Percentiles rank a stretch among this genome's conserved stretches.
These are phyloP conservation scores for Chaetorhynchus papuensis DNA, from an alignment of 2,113 vertebrate species.

Conservation along the genomic window DNA sequence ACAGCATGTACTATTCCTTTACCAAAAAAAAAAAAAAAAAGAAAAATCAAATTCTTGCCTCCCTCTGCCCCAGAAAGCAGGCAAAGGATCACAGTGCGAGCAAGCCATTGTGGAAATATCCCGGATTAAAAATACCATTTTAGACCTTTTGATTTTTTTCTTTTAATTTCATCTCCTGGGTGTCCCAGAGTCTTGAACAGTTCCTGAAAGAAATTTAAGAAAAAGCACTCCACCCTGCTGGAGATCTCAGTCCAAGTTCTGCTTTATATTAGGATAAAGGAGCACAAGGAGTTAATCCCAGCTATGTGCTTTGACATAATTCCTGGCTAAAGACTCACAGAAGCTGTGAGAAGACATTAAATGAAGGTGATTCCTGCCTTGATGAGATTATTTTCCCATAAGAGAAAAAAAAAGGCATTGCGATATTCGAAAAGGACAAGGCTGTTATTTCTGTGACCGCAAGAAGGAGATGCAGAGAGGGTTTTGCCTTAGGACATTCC, in stretches of 20 bases:
- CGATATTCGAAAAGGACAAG: neutral
- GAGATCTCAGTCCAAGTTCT: neutral
- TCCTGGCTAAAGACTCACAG: neutral
- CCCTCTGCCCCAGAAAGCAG: neutral
- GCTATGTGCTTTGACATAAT: neutral
- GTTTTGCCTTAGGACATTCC: neutral
- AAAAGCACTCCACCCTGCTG: neutral
- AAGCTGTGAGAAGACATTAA: neutral
- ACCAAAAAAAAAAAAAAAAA: neutral
- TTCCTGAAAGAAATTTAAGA: neutral
- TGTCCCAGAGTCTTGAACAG: neutral
- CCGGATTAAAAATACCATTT: neutral
- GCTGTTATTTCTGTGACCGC: neutral
- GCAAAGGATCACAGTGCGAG: neutral
- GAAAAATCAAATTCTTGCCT: neutral
- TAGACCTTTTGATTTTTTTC: neutral
- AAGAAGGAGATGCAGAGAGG: neutral
- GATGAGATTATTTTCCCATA: constrained; percentile 17
- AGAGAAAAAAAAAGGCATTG: fast-evolving
- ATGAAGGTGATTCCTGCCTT: constrained; percentile 9
- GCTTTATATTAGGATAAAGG: neutral
- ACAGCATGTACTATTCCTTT: neutral
- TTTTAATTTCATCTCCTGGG: neutral
- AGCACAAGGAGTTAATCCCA: constrained; percentile 10
- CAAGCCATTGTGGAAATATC: neutral